These are phyloP conservation scores for Drosophila tripunctata DNA, from an alignment of 2,888 invertebrate species.

Conservation along the genomic window DNA sequence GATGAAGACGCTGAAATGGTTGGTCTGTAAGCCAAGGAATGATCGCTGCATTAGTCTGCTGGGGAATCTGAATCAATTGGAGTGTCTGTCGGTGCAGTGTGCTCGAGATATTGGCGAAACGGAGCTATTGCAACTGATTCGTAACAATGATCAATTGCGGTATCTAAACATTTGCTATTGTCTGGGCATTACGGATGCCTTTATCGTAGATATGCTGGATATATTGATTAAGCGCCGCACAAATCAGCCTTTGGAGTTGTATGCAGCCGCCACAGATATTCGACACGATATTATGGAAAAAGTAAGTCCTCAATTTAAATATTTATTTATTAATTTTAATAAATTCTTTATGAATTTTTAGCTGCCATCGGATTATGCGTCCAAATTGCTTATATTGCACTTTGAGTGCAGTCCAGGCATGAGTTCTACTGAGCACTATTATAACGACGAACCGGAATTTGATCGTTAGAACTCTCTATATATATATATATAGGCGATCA, in stretches of 20 bases:
- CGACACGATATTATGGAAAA: conserved; percentile 62
- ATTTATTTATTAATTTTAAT: not conserved
- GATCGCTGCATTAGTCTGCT: conserved; percentile 52
- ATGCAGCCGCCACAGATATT: conserved; percentile 68
- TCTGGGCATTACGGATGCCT: conserved; percentile 58
- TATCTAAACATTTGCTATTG: conserved; percentile 67
- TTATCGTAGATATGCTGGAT: conserved; percentile 49
- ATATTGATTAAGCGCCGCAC: conserved; percentile 37
- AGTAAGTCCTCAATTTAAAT: conserved; percentile 32
- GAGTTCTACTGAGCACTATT: conserved; percentile 48
- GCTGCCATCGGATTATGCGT: conserved; percentile 54
- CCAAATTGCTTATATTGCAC: conserved; percentile 47
- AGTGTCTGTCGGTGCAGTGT: conserved; percentile 61
- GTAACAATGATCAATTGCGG: conserved; percentile 53
- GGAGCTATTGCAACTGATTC: conserved; percentile 44
- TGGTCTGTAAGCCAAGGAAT: conserved; percentile 63
- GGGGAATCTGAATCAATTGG: conserved; percentile 46
- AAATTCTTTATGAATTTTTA: conserved; percentile 8
- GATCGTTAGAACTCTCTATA: conserved; percentile 46
- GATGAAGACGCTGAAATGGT: conserved; percentile 50
- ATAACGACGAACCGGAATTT: conserved; percentile 65
- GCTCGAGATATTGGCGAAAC: conserved; percentile 60
- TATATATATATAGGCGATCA: conserved; percentile 1
- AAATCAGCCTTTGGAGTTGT: conserved; percentile 50
- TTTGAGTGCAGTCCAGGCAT: conserved; percentile 70